Percentiles rank a stretch among this genome's conserved stretches.
phyloP scores from a whole-genome alignment of 2,888 invertebrate species.

The Podotricha telesiphe region DNA sequence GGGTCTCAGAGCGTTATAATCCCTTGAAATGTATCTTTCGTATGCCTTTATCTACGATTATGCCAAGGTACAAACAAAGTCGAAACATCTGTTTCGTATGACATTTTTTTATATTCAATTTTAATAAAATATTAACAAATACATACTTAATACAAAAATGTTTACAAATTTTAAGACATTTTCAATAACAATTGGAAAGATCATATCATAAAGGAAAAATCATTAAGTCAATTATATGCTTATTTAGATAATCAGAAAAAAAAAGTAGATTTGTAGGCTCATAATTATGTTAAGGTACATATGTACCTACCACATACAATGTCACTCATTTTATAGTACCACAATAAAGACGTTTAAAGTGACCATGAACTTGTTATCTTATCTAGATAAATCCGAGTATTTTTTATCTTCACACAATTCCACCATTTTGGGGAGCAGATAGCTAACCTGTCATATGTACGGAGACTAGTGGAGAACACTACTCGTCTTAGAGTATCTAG shows the following conservation, averaged over 20 bases:
- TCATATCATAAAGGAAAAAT: no score
- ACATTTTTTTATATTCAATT: slow-evolving; percentile 1
- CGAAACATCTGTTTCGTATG: slow-evolving; percentile 27
- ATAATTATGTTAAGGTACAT: background rate
- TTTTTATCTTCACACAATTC: background rate
- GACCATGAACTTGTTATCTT: slow-evolving; percentile 16
- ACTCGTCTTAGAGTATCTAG: no score
- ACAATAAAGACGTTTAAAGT: slow-evolving; percentile 12
- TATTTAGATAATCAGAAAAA: background rate
- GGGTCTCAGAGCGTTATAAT: slow-evolving; percentile 24
- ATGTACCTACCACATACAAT: background rate
- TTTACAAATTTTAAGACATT: background rate
- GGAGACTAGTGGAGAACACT: no score
- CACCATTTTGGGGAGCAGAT: background rate
- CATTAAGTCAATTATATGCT: no score
- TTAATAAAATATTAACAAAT: background rate
- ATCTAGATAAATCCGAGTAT: background rate
- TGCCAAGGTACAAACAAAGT: slow-evolving; percentile 13
- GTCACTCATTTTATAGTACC: slow-evolving; percentile 23
- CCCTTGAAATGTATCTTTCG: slow-evolving; percentile 30
- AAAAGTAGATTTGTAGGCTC: background rate
- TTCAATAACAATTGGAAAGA: no score
- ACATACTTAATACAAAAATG: no score
- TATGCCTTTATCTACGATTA: slow-evolving; percentile 18
- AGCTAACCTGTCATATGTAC: no score